Conservation (phyloP, 2,888 invertebrate species). For the Tanypteryx hageni region DNA sequence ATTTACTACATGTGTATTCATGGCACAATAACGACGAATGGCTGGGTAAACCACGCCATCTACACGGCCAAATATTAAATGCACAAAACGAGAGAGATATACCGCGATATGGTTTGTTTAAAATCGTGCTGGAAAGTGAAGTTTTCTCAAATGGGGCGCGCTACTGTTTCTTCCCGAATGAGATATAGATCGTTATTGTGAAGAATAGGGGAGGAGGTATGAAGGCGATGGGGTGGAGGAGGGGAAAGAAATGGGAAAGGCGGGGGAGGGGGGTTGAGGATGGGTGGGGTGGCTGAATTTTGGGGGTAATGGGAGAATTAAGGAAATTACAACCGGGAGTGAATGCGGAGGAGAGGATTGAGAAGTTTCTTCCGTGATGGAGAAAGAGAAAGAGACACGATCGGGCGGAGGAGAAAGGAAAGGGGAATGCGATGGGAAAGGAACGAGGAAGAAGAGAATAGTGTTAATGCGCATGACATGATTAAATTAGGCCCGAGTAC, state of each 20-base stretch:
- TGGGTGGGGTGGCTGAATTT: not conserved
- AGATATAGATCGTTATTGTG: conserved; percentile 16
- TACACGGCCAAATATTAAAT: not conserved
- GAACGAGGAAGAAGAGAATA: not conserved
- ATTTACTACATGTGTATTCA: too few species aligned
- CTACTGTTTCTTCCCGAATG: conserved; percentile 24
- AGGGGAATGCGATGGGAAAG: not conserved
- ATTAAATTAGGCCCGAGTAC: not conserved
- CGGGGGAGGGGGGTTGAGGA: not conserved
- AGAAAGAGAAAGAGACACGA: not conserved
- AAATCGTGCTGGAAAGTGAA: conserved; percentile 26
- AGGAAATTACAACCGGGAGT: conserved; percentile 1
- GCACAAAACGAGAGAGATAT: not conserved
- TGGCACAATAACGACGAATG: not conserved
- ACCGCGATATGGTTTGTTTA: not conserved
- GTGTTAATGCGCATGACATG: not conserved
- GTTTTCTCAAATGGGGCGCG: conserved; percentile 2
- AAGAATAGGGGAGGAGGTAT: not conserved
- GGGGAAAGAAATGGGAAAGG: not conserved
- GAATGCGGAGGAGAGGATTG: not conserved
- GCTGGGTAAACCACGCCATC: not conserved
- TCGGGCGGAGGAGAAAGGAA: not conserved
- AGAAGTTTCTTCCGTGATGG: not conserved
- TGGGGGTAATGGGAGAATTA: conserved; percentile 32
- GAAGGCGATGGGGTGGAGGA: not conserved